Evolutionary conservation across 2,113 vertebrate species (phyloP), one percentile per base, ranked within the genome.

Genomic region (Rhagologus leucostigma): DNA sequence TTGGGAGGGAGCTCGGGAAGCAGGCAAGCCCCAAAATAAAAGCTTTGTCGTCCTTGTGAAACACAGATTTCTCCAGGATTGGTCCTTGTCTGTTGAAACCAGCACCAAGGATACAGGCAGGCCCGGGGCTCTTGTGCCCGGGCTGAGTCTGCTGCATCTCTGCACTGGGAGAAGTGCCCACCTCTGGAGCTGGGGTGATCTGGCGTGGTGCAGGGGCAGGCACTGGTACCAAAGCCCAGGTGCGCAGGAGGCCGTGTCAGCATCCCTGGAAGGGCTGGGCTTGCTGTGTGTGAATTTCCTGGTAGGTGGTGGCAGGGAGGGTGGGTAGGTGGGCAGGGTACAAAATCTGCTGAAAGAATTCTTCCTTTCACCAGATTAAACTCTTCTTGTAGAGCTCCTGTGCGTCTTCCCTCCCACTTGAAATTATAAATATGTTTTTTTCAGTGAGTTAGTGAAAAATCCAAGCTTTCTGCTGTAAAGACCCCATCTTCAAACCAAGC

Each of bases 361-460:
- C 62, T 85, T 85, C 75, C 29, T 79, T 85, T 83, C 70, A 27
- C 50, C 59, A 80, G 50, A 80, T 62, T 41, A 90, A 82, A 62
- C 22, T 73, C 78, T 60, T 70, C 65, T 85, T 55, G 32, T 20
- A n/a, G 65, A 64, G 74, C 41, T 88, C 44, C 77, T 85, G 37
- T 47, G 44, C 0, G 0, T 87, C 49, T 90, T 81, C 62, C 44
- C 37, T 97, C 94, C 92, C 47, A 79, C 82, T 95, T 90, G 70
- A 82, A 85, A 83, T 83, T 91, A 91, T 83, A 94, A 93, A 92
- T 90, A 86, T 15, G 13, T 77, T 93, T 93, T 95, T 95, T 89
- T 77, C 59, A 63, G 33, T 14, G 35, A 74, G 42, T 62, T 77
- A 42, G 64, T 89, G 76, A 88, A 73, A 94, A 93, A 83, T 77